These are phyloP conservation scores for Ochotona curzoniae DNA, from an alignment of 2,113 vertebrate genomes.

Conservation along the genomic window DNA sequence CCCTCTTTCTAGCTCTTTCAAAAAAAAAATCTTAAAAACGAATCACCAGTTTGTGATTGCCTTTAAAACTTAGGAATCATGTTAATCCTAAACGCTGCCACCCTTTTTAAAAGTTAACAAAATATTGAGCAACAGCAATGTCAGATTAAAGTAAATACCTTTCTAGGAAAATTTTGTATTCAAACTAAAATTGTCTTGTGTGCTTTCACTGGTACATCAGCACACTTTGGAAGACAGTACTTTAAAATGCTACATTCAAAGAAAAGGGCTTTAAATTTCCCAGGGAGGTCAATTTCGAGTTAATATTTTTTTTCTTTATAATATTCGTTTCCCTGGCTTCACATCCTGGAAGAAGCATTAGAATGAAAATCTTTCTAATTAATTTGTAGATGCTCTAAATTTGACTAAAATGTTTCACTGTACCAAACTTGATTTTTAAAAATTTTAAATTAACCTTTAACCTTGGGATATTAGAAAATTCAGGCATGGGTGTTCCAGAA, in stretches of 20 bases:
- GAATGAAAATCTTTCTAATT: background rate
- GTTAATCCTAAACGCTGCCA: background rate
- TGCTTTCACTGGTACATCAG: background rate
- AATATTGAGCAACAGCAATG: background rate
- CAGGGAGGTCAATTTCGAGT: background rate
- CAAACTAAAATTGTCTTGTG: background rate
- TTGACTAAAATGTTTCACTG: slow-evolving; percentile 35
- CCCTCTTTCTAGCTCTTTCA: too few relatives aligned
- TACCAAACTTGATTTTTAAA: slow-evolving; percentile 9
- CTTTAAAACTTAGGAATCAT: background rate
- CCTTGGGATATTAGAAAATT: slow-evolving; percentile 61
- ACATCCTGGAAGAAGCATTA: background rate
- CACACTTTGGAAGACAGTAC: background rate
- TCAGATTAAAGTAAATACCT: slow-evolving; percentile 41
- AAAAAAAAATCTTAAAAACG: too few relatives aligned
- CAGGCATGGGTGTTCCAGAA: slow-evolving; percentile 55
- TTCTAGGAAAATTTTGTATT: background rate
- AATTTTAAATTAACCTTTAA: slow-evolving; percentile 11
- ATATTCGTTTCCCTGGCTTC: slow-evolving; percentile 38
- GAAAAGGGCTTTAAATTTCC: background rate
- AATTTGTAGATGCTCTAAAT: slow-evolving; percentile 48
- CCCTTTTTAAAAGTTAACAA: background rate
- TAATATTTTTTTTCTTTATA: background rate
- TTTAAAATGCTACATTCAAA: slow-evolving; percentile 27
- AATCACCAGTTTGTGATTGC: background rate